phyloP scores from a whole-genome alignment of 2,888 invertebrate genomes.

The Ametastegia equiseti region DNA sequence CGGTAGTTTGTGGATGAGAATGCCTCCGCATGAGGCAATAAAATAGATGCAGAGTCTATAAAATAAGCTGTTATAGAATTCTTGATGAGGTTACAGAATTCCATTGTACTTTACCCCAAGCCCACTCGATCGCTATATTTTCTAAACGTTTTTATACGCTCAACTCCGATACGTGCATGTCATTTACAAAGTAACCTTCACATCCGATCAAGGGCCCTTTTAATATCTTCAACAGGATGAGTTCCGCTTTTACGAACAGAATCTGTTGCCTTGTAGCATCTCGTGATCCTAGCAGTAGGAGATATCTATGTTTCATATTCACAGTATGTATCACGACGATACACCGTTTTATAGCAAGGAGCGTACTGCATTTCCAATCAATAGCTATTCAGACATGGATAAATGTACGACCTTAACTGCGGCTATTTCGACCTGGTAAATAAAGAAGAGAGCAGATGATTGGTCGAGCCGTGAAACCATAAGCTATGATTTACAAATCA shows the following conservation, averaged over 20 bases:
- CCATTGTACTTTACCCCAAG: neutral
- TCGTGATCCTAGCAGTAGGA: neutral
- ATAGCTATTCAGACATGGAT: constrained; percentile 64
- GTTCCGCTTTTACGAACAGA: neutral
- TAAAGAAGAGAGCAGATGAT: neutral
- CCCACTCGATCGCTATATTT: neutral
- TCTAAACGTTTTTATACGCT: neutral
- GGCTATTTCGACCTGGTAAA: neutral
- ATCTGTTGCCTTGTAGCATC: neutral
- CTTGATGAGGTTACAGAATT: neutral
- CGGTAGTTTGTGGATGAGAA: neutral
- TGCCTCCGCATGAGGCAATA: constrained; percentile 5
- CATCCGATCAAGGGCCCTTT: neutral
- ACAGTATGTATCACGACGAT: neutral
- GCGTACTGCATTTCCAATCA: constrained; percentile 65
- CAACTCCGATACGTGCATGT: neutral
- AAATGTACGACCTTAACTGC: constrained; percentile 63
- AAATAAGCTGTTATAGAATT: neutral
- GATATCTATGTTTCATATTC: neutral
- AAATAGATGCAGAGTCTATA: constrained; percentile 9
- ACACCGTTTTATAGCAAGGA: neutral
- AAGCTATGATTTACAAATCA: neutral
- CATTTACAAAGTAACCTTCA: neutral
- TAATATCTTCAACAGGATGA: neutral
- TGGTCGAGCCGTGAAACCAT: neutral